A percentile compares a stretch with the other conserved stretches of the same genome.
These are phyloP conservation scores for Dasyornis broadbenti DNA, from an alignment of 2,113 vertebrate species.

Conservation along the genomic window DNA sequence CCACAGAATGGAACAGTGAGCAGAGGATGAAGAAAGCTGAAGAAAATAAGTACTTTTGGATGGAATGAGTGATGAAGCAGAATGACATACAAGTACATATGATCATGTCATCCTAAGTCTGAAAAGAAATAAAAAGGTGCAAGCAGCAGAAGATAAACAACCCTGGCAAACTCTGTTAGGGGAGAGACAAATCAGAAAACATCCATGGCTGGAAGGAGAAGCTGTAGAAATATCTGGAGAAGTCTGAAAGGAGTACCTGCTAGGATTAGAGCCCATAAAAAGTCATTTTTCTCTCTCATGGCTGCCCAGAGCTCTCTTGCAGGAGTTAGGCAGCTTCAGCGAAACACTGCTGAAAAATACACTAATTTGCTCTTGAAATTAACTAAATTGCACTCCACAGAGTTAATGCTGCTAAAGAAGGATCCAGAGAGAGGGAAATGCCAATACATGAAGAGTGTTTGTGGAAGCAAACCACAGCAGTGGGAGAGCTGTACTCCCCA, in stretches of 20 bases:
- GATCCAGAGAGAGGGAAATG: neutral
- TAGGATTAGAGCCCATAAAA: neutral
- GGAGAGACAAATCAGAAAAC: neutral
- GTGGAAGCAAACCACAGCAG: neutral
- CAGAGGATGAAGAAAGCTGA: neutral
- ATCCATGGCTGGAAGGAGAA: neutral
- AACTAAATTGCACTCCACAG: neutral
- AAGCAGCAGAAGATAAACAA: neutral
- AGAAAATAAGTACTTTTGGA: neutral
- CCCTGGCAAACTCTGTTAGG: neutral
- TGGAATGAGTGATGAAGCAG: neutral
- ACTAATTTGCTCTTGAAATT: neutral
- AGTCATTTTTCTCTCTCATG: neutral
- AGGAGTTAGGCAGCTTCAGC: neutral
- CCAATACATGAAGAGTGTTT: neutral
- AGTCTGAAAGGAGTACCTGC: neutral
- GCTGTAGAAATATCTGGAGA: neutral
- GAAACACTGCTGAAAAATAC: neutral
- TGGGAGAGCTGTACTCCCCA: accelerated
- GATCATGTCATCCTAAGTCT: neutral
- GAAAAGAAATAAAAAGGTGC: neutral
- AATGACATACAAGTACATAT: neutral
- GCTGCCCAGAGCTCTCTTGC: neutral
- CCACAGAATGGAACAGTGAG: neutral
- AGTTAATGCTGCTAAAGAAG: neutral